Conservation (phyloP, 2,888 invertebrate species). For the Cremastinae sp. region DNA sequence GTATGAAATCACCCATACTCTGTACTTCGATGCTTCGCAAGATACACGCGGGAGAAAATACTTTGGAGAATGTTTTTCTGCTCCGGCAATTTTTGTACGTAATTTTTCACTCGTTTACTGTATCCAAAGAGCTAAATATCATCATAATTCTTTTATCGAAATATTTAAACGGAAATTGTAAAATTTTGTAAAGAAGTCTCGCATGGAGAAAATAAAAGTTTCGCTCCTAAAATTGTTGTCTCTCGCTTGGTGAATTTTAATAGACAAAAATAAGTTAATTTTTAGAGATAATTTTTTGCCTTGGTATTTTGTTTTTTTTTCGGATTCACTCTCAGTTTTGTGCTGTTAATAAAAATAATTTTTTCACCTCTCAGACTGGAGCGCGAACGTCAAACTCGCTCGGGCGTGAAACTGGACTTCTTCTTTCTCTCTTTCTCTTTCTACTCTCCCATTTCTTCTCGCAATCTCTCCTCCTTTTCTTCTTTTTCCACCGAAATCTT, state of each 20-base stretch:
- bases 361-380: conserved; percentile 56
- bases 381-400: conserved; percentile 35
- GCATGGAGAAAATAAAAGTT: too few relatives aligned
- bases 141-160: conserved; percentile 2
- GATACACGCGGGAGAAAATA: neutral
- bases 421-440: conserved; percentile 33
- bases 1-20: conserved; percentile 67
- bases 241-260: too few relatives aligned
- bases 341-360: conserved; percentile 54
- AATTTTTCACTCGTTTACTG: conserved; percentile 2
- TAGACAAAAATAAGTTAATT: too few relatives aligned
- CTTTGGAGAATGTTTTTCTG: neutral
- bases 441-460: conserved; percentile 60
- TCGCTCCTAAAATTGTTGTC: too few relatives aligned
- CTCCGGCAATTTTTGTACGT: neutral
- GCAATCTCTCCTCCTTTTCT: conserved; percentile 41
- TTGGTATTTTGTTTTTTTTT: conserved; percentile 53
- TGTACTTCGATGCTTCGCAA: conserved; percentile 29
- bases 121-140: conserved; percentile 12
- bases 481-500: conserved; percentile 54
- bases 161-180: too few relatives aligned
- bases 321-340: conserved; percentile 24
- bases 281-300: conserved; percentile 21
- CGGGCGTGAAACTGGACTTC: conserved; percentile 4
- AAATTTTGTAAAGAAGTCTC: too few relatives aligned